phyloP scores from a whole-genome alignment of 2,113 vertebrate species.

The Xiphophorus hellerii region DNA sequence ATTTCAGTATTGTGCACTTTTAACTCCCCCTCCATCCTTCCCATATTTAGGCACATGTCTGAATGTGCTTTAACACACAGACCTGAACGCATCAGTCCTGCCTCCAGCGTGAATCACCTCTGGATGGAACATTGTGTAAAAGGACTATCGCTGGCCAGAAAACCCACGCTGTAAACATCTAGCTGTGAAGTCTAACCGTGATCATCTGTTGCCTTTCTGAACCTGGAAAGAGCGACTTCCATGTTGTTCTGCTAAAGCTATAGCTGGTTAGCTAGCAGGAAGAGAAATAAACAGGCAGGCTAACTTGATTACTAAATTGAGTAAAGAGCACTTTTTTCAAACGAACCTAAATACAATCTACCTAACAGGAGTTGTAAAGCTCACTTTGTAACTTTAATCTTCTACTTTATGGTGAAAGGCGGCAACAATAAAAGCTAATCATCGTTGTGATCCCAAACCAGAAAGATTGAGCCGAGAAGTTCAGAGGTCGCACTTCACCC shows the following conservation, averaged over 20 bases:
- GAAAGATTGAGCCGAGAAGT: not conserved
- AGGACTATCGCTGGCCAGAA: conserved; percentile 25
- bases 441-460: too few species aligned
- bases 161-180: conserved; percentile 12
- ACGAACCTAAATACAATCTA: not conserved
- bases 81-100: conserved; percentile 42
- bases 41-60: conserved; percentile 30
- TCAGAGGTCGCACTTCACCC: not conserved
- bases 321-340: not conserved
- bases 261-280: not conserved
- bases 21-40: conserved; percentile 27
- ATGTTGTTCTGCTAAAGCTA: not conserved
- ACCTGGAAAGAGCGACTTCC: not conserved
- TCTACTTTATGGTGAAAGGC: too few species aligned
- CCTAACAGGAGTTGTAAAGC: not conserved
- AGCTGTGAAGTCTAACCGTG: conserved; percentile 1
- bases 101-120: conserved; percentile 42
- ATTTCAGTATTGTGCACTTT: conserved; percentile 39
- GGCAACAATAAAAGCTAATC: too few species aligned
- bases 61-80: conserved; percentile 33
- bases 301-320: not conserved
- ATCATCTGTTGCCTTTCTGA: not conserved
- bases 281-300: not conserved
- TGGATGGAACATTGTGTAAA: conserved; percentile 18
- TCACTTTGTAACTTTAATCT: not conserved